Conservation (phyloP, 2,888 invertebrate species). For the Phragmatobia fuliginosa region DNA sequence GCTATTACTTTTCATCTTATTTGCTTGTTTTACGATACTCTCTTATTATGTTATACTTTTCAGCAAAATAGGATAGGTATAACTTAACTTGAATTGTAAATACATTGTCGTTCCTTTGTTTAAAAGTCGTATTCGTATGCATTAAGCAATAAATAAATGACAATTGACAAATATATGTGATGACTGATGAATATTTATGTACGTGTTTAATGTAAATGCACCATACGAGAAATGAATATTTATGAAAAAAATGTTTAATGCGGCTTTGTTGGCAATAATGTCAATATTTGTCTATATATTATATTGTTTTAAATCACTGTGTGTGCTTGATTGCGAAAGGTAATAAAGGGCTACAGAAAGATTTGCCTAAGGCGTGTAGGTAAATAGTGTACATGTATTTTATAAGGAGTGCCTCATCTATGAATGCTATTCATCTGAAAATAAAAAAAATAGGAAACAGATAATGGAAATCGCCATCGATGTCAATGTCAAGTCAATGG, state of each 20-base stretch:
- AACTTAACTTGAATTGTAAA: conserved; percentile 7
- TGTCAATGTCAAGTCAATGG: neutral
- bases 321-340: no score
- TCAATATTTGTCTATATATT: no score
- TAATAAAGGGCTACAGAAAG: no score
- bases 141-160: conserved; percentile 32
- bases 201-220: neutral
- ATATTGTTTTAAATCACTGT: no score
- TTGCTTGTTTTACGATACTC: no score
- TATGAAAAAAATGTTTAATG: neutral
- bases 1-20: no score
- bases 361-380: no score
- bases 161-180: conserved; percentile 10
- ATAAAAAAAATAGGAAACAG: neutral
- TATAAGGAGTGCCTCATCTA: neutral
- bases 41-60: no score
- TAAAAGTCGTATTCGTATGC: conserved; percentile 53
- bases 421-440: neutral
- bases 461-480: neutral
- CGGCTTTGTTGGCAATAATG: neutral
- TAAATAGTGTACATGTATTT: neutral
- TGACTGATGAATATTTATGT: neutral
- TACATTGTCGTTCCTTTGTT: conserved; percentile 48
- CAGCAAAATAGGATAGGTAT: no score
- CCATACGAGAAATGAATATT: neutral